Conservation (phyloP, 2,888 invertebrate species). For the Seira musarum region DNA sequence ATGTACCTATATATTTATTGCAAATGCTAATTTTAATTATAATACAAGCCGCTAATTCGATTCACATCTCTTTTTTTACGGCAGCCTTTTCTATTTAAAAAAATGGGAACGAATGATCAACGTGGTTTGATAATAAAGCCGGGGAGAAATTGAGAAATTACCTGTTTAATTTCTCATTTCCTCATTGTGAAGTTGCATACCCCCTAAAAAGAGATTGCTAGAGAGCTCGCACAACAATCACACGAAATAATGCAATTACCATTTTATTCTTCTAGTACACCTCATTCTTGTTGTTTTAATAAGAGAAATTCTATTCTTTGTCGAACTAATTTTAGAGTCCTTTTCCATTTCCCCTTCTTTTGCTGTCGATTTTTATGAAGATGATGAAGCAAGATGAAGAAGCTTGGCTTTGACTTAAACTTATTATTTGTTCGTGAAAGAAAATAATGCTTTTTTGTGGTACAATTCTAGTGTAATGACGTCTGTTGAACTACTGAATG, state of each 20-base stretch:
- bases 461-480: background rate
- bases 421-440: slow-evolving; percentile 18
- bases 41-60: background rate
- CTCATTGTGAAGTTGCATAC: background rate
- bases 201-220: background rate
- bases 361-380: slow-evolving; percentile 40
- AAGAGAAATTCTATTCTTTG: slow-evolving; percentile 42
- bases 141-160: background rate
- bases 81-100: background rate
- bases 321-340: slow-evolving; percentile 46
- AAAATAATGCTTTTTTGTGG: slow-evolving; percentile 1
- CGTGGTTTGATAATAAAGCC: background rate
- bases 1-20: background rate
- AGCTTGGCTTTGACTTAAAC: background rate
- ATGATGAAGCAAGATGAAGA: background rate
- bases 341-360: slow-evolving; percentile 10
- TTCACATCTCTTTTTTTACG: background rate
- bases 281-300: slow-evolving; percentile 36
- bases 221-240: background rate
- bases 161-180: slow-evolving; percentile 18
- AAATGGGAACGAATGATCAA: background rate
- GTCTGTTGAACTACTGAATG: slow-evolving; percentile 31
- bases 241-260: slow-evolving; percentile 12
- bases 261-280: background rate
- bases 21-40: slow-evolving; percentile 11